Conservation (phyloP, 2,113 vertebrate species). For the Dolichallabes microphthalmus region DNA sequence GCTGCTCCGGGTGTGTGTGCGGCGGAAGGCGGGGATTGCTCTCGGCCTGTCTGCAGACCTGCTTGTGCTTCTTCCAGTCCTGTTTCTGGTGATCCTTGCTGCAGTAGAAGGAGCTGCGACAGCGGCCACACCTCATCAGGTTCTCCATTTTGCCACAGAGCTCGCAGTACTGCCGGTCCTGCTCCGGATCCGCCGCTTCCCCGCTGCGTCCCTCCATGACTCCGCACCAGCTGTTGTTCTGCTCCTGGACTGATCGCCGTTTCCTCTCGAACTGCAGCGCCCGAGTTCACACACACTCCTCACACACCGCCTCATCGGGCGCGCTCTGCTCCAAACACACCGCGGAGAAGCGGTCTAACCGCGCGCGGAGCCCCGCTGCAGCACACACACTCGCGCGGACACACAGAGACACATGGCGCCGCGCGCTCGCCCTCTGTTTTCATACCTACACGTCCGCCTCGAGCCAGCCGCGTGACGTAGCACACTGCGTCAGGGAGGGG, state of each 20-base stretch:
- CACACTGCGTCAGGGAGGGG: background rate
- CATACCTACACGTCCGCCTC: slow-evolving; percentile 20
- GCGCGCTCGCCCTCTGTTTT: slow-evolving; percentile 5
- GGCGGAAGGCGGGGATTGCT: slow-evolving; percentile 44
- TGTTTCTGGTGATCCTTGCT: slow-evolving; percentile 94
- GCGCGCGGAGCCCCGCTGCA: background rate
- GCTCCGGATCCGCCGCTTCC: slow-evolving; percentile 50
- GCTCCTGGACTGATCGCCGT: background rate
- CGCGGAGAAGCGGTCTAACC: background rate
- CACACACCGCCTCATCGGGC: background rate
- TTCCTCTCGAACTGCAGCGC: background rate
- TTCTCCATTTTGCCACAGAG: slow-evolving; percentile 96
- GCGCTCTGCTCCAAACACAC: background rate
- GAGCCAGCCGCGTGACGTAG: background rate
- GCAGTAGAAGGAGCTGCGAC: slow-evolving; percentile 93
- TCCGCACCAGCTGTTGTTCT: slow-evolving; percentile 9
- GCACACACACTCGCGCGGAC: too few relatives aligned
- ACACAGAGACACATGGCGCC: slow-evolving; percentile 11
- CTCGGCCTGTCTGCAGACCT: slow-evolving; percentile 79
- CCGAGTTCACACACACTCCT: background rate
- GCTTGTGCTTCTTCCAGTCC: slow-evolving; percentile 95
- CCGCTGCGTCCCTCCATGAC: slow-evolving; percentile 40
- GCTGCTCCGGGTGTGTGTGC: background rate
- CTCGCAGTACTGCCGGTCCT: slow-evolving; percentile 85
- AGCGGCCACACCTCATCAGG: slow-evolving; percentile 87